A percentile compares a stretch with the other conserved stretches of the same genome.
Evolutionary conservation across 2,888 invertebrate species (phyloP).

Genomic region (Mesorhabditis sp.): DNA sequence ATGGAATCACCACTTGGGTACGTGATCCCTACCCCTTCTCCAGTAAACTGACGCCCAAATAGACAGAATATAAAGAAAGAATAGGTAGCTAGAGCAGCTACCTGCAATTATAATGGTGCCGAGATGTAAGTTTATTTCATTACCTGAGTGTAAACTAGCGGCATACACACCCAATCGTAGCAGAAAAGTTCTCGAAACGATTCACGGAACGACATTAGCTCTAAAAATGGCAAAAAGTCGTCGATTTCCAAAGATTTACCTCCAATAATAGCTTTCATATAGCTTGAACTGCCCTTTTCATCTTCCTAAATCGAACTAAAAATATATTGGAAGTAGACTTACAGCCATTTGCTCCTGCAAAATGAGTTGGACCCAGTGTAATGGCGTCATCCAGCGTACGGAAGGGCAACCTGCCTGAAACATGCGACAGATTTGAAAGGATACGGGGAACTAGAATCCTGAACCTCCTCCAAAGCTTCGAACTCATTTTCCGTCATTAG

Average conservation of each 20-base stretch:
- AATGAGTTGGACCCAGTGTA: slow-evolving; percentile 45
- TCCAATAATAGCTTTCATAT: too few species aligned
- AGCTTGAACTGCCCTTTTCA: too few species aligned
- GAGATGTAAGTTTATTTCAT: neutral
- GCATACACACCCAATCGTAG: slow-evolving; percentile 46
- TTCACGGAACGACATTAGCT: slow-evolving; percentile 29
- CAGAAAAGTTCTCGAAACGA: slow-evolving; percentile 31
- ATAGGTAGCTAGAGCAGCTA: slow-evolving; percentile 59
- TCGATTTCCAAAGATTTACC: too few species aligned
- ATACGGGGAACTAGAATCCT: slow-evolving; percentile 10
- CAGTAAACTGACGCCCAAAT: slow-evolving; percentile 55
- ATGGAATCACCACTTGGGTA: too few species aligned
- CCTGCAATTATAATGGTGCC: too few species aligned
- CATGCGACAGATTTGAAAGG: neutral
- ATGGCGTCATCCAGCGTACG: slow-evolving; percentile 44
- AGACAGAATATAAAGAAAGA: slow-evolving; percentile 59
- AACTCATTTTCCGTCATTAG: slow-evolving; percentile 37
- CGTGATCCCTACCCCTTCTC: too few species aligned
- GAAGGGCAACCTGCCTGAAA: slow-evolving; percentile 27
- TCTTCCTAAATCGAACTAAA: too few species aligned
- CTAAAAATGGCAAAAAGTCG: slow-evolving; percentile 8
- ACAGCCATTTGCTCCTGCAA: slow-evolving; percentile 33
- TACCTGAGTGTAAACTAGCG: slow-evolving; percentile 36
- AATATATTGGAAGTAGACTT: too few species aligned
- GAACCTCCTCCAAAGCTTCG: slow-evolving; percentile 26